These are phyloP conservation scores for Myripristis murdjan DNA, from an alignment of 2,797 vertebrate genomes.

Conservation along the genomic window DNA sequence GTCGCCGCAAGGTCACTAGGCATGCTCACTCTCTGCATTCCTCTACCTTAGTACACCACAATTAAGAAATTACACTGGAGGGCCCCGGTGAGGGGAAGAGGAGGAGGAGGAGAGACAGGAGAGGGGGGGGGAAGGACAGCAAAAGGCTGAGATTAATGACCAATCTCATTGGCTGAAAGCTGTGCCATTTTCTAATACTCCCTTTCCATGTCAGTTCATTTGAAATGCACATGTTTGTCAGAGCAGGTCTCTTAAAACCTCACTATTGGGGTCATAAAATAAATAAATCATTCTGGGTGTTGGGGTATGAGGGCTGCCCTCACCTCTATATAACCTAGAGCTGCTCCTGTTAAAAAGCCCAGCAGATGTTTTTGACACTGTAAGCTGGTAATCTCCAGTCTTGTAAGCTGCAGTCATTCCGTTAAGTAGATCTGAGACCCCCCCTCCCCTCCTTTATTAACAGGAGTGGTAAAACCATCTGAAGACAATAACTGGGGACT, in stretches of 20 bases:
- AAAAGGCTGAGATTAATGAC: constrained; percentile 82
- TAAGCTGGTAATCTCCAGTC: constrained; percentile 95
- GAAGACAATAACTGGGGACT: constrained; percentile 94
- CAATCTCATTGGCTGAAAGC: constrained; percentile 79
- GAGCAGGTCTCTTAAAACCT: constrained; percentile 83
- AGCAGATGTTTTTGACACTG: constrained; percentile 96
- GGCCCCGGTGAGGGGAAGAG: constrained; percentile 70
- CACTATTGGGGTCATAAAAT: constrained; percentile 82
- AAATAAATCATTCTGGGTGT: constrained; percentile 78
- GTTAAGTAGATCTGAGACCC: constrained; percentile 92
- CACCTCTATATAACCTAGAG: constrained; percentile 92
- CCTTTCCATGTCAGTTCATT: constrained; percentile 79
- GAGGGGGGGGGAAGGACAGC: constrained; percentile 59
- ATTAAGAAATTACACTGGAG: constrained; percentile 88
- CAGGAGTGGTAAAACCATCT: constrained; percentile 96
- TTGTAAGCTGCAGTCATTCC: constrained; percentile 93
- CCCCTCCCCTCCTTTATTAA: constrained; percentile 89
- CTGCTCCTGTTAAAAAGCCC: constrained; percentile 90
- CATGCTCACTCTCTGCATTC: constrained; percentile 85
- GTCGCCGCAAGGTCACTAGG: constrained; percentile 85
- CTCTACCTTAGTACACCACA: constrained; percentile 85
- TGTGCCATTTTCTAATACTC: constrained; percentile 77
- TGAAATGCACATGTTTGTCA: constrained; percentile 84
- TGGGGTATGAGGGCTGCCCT: constrained; percentile 76
- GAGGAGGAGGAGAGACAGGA: constrained; percentile 46